phyloP scores from a whole-genome alignment of 1,140 invertebrate genomes.

The Calephelis virginiensis region DNA sequence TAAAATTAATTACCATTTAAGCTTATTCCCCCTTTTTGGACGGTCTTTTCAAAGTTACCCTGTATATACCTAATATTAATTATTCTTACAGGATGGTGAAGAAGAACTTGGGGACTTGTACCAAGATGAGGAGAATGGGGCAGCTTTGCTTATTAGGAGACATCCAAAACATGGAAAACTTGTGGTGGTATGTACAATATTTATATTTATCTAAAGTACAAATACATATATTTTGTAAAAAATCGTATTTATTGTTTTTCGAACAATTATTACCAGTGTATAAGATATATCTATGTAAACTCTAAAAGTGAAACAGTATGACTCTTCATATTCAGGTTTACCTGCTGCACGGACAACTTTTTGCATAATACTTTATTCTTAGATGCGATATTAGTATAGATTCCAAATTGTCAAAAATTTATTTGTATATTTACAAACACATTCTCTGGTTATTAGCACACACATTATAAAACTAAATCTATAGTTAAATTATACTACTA shows the following conservation, averaged over 20 bases:
- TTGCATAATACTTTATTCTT: neutral
- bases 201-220: too few species aligned
- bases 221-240: too few species aligned
- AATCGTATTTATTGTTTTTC: too few species aligned
- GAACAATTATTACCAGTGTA: too few species aligned
- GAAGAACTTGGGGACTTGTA: constrained; percentile 89
- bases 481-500: too few species aligned
- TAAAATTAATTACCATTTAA: too few species aligned
- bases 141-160: constrained; percentile 89
- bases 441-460: too few species aligned
- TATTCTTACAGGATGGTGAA: constrained; percentile 69
- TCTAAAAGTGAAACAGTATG: constrained; percentile 7
- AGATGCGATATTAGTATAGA: too few species aligned
- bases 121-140: constrained; percentile 91
- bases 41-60: too few species aligned
- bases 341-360: neutral
- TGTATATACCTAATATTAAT: neutral
- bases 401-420: neutral
- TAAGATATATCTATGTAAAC: too few species aligned
- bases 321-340: neutral
- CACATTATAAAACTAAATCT: too few species aligned
- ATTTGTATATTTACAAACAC: neutral
- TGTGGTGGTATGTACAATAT: constrained; percentile 85
- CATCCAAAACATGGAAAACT: constrained; percentile 87
- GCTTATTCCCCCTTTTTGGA: too few species aligned